phyloP scores from a whole-genome alignment of 2,113 vertebrate genomes.

The Apteryx owenii region DNA sequence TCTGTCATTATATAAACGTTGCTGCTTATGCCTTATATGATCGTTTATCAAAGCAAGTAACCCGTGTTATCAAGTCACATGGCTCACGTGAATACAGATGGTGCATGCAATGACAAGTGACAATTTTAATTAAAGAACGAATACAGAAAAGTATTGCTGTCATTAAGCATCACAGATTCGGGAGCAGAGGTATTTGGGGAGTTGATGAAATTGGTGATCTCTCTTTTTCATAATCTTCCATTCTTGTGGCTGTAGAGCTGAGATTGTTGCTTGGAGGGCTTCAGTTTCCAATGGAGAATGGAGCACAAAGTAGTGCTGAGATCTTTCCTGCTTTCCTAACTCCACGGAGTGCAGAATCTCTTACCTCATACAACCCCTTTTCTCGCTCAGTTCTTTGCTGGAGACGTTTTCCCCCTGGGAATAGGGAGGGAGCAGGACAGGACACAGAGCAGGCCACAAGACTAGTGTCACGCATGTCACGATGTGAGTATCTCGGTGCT shows the following conservation, averaged over 20 bases:
- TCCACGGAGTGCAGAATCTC: not conserved
- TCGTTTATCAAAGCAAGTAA: not conserved
- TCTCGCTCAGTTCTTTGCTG: not conserved
- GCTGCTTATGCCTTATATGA: not conserved
- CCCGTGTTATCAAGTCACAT: not conserved
- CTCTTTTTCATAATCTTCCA: not conserved
- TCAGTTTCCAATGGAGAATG: not conserved
- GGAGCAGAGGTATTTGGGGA: not conserved
- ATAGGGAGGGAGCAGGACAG: not conserved
- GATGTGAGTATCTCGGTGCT: not conserved
- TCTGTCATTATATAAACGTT: not conserved
- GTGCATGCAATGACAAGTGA: not conserved
- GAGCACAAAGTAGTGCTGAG: fast-evolving
- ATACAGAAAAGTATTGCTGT: not conserved
- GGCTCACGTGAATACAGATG: fast-evolving
- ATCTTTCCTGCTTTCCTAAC: not conserved
- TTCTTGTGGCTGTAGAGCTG: not conserved
- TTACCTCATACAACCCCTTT: not conserved
- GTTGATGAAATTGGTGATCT: not conserved
- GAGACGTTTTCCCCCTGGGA: not conserved
- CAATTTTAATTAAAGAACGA: not conserved
- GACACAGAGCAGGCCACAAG: not conserved
- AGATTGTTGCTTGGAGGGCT: not conserved
- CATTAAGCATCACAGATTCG: not conserved
- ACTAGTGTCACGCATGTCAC: not conserved